phyloP scores from a whole-genome alignment of 92 coral and sea anemone genomes.

The Porites divaricata region DNA sequence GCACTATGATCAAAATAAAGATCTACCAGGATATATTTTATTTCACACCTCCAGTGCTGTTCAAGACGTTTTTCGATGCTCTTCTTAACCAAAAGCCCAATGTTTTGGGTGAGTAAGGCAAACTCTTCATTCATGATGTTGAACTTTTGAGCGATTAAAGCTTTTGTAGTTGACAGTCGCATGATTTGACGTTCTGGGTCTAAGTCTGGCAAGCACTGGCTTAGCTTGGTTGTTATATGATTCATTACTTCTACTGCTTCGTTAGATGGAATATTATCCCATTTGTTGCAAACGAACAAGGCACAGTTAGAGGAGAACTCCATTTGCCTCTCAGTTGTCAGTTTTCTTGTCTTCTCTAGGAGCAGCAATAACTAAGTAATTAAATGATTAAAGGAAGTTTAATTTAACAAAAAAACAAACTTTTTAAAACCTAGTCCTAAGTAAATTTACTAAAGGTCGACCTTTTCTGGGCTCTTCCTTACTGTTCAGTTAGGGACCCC shows the following conservation, averaged over 20 bases:
- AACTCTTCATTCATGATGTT: slow-evolving; percentile 40
- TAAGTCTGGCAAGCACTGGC: slow-evolving; percentile 38
- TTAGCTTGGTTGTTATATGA: slow-evolving; percentile 14
- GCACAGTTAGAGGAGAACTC: slow-evolving; percentile 37
- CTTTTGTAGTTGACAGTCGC: slow-evolving; percentile 49
- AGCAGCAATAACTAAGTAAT: slow-evolving; percentile 10
- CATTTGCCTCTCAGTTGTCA: slow-evolving; percentile 12
- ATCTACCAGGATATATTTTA: no score
- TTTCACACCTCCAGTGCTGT: slow-evolving; percentile 40
- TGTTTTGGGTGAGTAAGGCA: slow-evolving; percentile 21
- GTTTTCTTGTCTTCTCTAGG: slow-evolving; percentile 23
- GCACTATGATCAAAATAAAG: no score
- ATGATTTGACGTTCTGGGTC: slow-evolving; percentile 33
- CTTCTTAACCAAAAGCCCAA: slow-evolving; percentile 21
- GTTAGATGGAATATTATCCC: slow-evolving; percentile 28
- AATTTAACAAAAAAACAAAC: background rate
- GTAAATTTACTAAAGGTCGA: background rate
- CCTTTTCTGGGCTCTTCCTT: no score
- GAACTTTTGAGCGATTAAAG: slow-evolving; percentile 16
- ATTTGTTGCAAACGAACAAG: slow-evolving; percentile 56
- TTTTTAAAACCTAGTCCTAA: background rate
- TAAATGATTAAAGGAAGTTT: background rate
- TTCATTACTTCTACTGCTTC: slow-evolving; percentile 30
- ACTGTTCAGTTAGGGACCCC: no score
- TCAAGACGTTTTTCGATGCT: slow-evolving; percentile 35